phyloP scores from a whole-genome alignment of 2,797 vertebrate species.

The Hippopotamyrus pictus region DNA sequence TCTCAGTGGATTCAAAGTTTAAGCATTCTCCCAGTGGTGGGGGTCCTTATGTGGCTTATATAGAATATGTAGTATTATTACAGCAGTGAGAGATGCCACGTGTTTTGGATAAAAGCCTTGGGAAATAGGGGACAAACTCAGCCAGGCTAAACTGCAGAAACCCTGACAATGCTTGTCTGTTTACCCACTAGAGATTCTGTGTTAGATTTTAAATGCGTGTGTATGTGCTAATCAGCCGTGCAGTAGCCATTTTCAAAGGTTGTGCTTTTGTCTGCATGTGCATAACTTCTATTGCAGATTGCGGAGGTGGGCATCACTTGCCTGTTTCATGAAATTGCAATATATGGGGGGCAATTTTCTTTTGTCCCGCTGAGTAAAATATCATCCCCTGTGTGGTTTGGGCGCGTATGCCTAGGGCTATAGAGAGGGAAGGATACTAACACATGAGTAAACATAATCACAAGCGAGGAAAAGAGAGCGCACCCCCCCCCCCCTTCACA shows the following conservation, averaged over 20 bases:
- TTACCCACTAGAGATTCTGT: constrained; percentile 42
- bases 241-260: constrained; percentile 19
- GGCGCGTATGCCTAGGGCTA: constrained; percentile 40
- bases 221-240: constrained; percentile 34
- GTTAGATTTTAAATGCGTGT: constrained; percentile 51
- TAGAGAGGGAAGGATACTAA: not conserved
- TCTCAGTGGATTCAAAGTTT: constrained; percentile 42
- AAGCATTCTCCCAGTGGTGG: constrained; percentile 24
- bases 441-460: not conserved
- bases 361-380: constrained; percentile 47
- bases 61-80: constrained; percentile 28
- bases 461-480: not conserved
- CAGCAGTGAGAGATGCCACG: not conserved
- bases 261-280: constrained; percentile 38
- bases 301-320: constrained; percentile 40
- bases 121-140: not conserved
- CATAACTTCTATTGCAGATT: constrained; percentile 30
- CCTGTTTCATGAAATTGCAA: constrained; percentile 59
- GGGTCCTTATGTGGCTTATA: constrained; percentile 40
- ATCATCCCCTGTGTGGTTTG: constrained; percentile 47
- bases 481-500: not conserved
- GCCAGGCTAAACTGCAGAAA: not conserved
- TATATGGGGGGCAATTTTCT: constrained; percentile 59
- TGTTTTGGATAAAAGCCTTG: constrained; percentile 38
- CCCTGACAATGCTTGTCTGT: constrained; percentile 52